Evolutionary conservation across 2,113 vertebrate species (phyloP).

Genomic region (Bos taurus): DNA sequence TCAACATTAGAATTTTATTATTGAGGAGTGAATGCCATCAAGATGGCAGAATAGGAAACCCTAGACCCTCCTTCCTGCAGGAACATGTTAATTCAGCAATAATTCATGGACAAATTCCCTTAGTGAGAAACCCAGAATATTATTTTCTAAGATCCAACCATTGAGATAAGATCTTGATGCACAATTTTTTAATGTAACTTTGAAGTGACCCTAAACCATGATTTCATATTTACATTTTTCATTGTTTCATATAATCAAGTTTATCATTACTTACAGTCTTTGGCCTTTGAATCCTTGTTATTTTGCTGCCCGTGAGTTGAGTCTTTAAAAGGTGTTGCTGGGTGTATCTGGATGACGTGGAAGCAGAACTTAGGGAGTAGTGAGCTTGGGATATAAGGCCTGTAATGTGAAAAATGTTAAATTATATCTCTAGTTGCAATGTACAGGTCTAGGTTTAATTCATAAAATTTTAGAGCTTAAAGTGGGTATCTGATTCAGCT

Average conservation of each 20-base stretch:
- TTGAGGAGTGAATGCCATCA: not conserved
- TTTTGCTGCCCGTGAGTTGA: constrained; percentile 23
- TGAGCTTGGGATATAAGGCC: constrained; percentile 36
- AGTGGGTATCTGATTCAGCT: not conserved
- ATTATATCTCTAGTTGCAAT: not conserved
- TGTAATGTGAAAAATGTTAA: constrained; percentile 38
- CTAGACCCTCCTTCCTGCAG: not conserved
- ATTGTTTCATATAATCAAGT: not conserved
- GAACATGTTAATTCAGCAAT: not conserved
- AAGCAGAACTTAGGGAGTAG: constrained; percentile 49
- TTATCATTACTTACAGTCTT: constrained; percentile 72
- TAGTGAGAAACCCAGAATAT: not conserved
- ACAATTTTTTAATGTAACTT: not conserved
- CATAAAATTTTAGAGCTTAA: not conserved
- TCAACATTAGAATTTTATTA: not conserved
- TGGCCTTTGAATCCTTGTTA: constrained; percentile 58
- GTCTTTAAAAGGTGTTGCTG: constrained; percentile 53
- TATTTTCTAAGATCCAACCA: not conserved
- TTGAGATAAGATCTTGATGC: not conserved
- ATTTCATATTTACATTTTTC: not conserved
- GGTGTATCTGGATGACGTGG: constrained; percentile 29
- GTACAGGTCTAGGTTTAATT: not conserved
- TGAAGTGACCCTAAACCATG: not conserved
- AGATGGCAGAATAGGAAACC: not conserved
- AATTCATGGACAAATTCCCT: not conserved